A percentile compares a stretch with the other conserved stretches of the same genome.
phyloP scores from a whole-genome alignment of 2,797 vertebrate species.

The Enteromius radiatus region DNA sequence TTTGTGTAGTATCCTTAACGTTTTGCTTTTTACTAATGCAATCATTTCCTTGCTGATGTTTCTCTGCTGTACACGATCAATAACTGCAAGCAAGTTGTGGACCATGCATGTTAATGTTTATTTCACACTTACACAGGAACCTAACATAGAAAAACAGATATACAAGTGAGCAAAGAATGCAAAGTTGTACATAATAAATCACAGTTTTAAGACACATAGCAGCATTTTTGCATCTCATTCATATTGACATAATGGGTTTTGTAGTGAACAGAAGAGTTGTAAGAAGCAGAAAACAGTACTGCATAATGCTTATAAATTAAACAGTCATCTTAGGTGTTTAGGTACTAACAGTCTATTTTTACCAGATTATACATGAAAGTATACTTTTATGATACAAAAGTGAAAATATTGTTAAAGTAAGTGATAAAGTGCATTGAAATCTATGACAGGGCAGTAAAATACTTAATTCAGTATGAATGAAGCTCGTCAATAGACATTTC shows the following conservation, averaged over 20 bases:
- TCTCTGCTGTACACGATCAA: conserved; percentile 6
- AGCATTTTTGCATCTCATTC: conserved; percentile 59
- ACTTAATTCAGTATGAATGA: conserved; percentile 24
- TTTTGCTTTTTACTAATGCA: conserved; percentile 22
- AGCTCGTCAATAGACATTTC: conserved; percentile 7
- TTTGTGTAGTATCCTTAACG: not conserved
- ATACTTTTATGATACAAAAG: conserved; percentile 11
- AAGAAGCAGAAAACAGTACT: not conserved
- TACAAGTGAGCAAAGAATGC: conserved; percentile 56
- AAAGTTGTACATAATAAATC: conserved; percentile 52
- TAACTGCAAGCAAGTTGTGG: conserved; percentile 56
- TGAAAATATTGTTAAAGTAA: conserved; percentile 3
- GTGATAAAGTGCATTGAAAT: conserved; percentile 52
- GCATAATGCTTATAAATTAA: not conserved
- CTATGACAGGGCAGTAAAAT: conserved; percentile 45
- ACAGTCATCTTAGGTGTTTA: not conserved
- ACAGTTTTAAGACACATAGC: conserved; percentile 67
- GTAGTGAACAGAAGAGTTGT: not conserved
- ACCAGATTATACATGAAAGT: conserved; percentile 13
- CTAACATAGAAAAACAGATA: conserved; percentile 68
- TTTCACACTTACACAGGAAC: conserved; percentile 79
- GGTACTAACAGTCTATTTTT: conserved; percentile 43
- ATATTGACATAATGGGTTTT: conserved; percentile 41
- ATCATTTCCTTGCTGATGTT: not conserved
- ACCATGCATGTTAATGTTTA: conserved; percentile 84